Base-by-base conservation (phyloP, 2,113 vertebrate genomes). In the Addax nasomaculatus region DNA sequence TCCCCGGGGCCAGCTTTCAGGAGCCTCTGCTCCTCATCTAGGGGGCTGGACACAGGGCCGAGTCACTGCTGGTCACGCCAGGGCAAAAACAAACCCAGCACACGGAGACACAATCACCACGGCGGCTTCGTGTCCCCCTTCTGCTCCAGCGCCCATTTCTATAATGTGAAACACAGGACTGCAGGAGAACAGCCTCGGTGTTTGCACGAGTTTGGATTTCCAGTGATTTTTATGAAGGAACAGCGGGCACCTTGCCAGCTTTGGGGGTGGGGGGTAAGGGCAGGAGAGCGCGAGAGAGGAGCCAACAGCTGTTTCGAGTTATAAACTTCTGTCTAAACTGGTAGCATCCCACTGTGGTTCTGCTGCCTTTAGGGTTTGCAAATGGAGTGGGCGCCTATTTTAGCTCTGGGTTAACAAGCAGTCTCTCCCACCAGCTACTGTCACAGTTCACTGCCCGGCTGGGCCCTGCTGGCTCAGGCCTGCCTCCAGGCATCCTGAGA, bases 231-330 rank as follows among this genome's bases (percentile, higher is more conserved):
- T n/a, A 85, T 88, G 90, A 95, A 93, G 85, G 88, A 84, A 62
- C 58, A 57, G 10, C 0, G 6, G 96, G 98, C 95, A 78, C 62
- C 67, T 57, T 23, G 96, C 96, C 97, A 98, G 70, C 81, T 23
- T 43, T 79, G 58, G 85, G 92, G 86, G 36, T 13, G 1, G 49
- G 58, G 39, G 39, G 25, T 7, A 9, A 45, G 30, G 53, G 86
- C 49, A 87, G 85, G 43, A 85, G 14, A 39, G 91, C 13, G 17
- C 11, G 8, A 64, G 87, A 80, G 29, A 33, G 47, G 91, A 47
- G 47, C 83, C 67, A 89, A n/a, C 96, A 97, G 96, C 97, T 97
- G 96, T 89, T 97, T 73, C 21, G 64, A 96, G 79, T 96, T 93
- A 96, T 0, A 73, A 89, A 79, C 89, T 73, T 88, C 92, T 90